These are phyloP conservation scores for Heliconius nattereri DNA, from an alignment of 1,140 invertebrate genomes.

Conservation along the genomic window DNA sequence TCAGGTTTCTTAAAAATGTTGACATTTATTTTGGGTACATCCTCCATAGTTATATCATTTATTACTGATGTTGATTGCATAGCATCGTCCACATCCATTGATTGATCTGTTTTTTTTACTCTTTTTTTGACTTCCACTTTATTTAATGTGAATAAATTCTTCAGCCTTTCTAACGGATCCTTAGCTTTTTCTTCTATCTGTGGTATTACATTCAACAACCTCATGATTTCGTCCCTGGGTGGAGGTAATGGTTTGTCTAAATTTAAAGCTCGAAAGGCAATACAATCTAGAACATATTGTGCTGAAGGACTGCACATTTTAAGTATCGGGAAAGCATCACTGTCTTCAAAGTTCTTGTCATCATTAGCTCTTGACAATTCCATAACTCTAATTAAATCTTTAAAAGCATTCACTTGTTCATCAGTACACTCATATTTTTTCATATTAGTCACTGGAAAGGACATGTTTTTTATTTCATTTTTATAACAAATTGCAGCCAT, in stretches of 20 bases:
- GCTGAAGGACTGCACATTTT: constrained; percentile 71
- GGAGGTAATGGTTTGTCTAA: constrained; percentile 67
- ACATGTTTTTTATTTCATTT: constrained; percentile 76
- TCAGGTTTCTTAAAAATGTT: constrained; percentile 40
- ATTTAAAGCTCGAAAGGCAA: constrained; percentile 73
- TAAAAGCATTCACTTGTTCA: constrained; percentile 74
- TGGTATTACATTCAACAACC: constrained; percentile 70
- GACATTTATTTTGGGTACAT: constrained; percentile 48
- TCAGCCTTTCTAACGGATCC: constrained; percentile 65
- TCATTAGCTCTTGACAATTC: constrained; percentile 75
- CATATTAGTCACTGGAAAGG: constrained; percentile 68
- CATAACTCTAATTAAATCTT: constrained; percentile 75
- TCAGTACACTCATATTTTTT: constrained; percentile 63
- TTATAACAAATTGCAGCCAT: constrained; percentile 70
- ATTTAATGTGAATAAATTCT: constrained; percentile 65
- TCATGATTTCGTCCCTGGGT: constrained; percentile 74
- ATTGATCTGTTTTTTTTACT: constrained; percentile 42
- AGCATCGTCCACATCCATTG: constrained; percentile 36
- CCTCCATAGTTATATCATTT: constrained; percentile 38
- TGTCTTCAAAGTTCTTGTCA: constrained; percentile 66
- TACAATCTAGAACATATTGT: constrained; percentile 76
- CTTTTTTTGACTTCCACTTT: constrained; percentile 66
- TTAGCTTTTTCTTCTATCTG: constrained; percentile 62
- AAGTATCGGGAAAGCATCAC: constrained; percentile 73
- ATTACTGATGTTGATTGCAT: constrained; percentile 17